Conservation (phyloP, 2,888 invertebrate genomes). For the Nematopogon swammerdamellus region DNA sequence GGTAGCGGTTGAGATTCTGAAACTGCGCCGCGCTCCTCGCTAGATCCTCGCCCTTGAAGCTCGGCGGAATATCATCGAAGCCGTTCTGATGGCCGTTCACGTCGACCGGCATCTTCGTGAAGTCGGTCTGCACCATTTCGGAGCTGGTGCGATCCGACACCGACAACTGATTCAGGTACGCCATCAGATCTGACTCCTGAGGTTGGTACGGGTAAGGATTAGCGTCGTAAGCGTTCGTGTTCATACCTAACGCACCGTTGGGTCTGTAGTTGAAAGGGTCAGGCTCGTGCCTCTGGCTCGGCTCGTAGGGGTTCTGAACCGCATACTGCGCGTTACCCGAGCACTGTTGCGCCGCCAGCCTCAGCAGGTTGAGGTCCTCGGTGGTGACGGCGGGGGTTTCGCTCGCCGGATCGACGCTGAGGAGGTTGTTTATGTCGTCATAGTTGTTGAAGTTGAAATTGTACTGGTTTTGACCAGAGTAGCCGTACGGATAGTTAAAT, state of each 20-base stretch:
- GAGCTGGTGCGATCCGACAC: constrained; percentile 30
- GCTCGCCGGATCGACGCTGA: constrained; percentile 30
- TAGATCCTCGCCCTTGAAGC: constrained; percentile 26
- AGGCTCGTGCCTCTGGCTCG: constrained; percentile 43
- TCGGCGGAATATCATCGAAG: constrained; percentile 17
- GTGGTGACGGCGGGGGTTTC: constrained; percentile 32
- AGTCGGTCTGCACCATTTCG: constrained; percentile 28
- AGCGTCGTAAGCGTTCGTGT: constrained; percentile 21
- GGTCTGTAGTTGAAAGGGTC: constrained; percentile 19
- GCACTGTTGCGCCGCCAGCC: constrained; percentile 49
- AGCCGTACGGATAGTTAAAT: constrained; percentile 21
- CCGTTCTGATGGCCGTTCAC: constrained; percentile 28
- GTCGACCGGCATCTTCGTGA: constrained; percentile 30
- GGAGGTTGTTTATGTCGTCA: constrained; percentile 25
- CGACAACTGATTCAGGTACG: constrained; percentile 36
- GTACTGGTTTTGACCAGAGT: constrained; percentile 30
- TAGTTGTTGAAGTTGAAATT: constrained; percentile 34
- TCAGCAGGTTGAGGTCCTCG: constrained; percentile 42
- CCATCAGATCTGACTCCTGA: constrained; percentile 25
- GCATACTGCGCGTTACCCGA: constrained; percentile 41
- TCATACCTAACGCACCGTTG: constrained; percentile 9
- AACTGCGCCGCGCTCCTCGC: constrained; percentile 37
- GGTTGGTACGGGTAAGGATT: constrained; percentile 29
- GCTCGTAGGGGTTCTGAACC: constrained; percentile 27
- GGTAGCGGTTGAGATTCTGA: constrained; percentile 22